Evolutionary conservation across 2,113 vertebrate species (phyloP).

Genomic region (Sapajus apella): DNA sequence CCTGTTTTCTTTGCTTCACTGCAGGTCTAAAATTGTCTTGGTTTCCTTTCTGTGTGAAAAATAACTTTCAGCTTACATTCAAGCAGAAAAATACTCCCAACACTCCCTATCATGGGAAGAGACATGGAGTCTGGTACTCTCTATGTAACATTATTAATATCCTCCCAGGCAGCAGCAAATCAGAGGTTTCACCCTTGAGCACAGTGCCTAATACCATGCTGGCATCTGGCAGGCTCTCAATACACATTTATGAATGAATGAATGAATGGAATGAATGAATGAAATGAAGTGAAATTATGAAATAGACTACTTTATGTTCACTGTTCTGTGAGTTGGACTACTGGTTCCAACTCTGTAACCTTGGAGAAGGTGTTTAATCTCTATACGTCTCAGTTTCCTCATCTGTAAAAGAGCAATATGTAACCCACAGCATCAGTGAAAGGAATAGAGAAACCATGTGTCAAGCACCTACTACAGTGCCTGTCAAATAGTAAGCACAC

Average conservation of each 20-base stretch:
- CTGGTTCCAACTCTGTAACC: neutral
- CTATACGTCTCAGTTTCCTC: neutral
- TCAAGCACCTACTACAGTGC: neutral
- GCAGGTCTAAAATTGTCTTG: neutral
- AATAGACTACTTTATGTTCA: neutral
- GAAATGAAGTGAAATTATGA: neutral
- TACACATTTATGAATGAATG: neutral
- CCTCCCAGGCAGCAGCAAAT: neutral
- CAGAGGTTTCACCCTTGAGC: neutral
- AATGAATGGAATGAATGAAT: neutral
- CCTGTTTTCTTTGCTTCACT: neutral
- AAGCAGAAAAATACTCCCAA: neutral
- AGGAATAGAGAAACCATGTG: neutral
- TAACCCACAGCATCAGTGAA: rapidly evolving
- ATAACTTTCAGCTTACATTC: neutral
- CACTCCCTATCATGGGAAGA: neutral
- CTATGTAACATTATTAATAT: neutral
- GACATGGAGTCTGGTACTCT: neutral
- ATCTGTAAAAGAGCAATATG: neutral
- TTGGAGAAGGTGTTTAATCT: neutral
- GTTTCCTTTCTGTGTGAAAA: neutral
- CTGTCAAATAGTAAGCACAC: neutral
- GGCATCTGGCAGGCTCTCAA: neutral
- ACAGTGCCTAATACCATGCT: neutral
- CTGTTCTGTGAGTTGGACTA: neutral